A percentile compares a stretch with the other conserved stretches of the same genome.
Evolutionary conservation across 1,140 invertebrate genomes (phyloP).

Genomic region (Eriocheir sinensis): DNA sequence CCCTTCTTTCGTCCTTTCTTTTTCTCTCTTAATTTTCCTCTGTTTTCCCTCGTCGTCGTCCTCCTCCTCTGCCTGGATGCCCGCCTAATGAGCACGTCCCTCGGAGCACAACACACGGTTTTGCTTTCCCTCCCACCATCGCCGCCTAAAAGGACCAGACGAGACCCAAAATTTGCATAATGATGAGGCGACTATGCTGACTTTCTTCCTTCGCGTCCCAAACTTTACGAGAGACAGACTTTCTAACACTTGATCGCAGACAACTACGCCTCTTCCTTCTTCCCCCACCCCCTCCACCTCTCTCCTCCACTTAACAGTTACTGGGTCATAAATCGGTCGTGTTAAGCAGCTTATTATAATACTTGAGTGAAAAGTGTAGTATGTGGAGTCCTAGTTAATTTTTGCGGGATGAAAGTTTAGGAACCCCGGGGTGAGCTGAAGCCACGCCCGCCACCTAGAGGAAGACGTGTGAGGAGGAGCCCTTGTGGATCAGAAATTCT

Average conservation of each 20-base stretch:
- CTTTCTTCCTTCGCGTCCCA: not conserved
- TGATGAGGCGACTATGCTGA: not conserved
- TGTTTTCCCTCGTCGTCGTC: too few species aligned
- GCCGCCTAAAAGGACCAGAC: not conserved
- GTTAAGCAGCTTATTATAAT: not conserved
- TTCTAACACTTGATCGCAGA: not conserved
- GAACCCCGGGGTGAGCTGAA: not conserved
- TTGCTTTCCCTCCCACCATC: not conserved
- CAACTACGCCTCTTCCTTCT: not conserved
- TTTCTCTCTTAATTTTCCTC: too few species aligned
- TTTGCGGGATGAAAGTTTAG: not conserved
- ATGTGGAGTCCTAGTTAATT: too few species aligned
- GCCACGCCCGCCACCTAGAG: not conserved
- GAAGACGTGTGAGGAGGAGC: not conserved
- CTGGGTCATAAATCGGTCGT: not conserved
- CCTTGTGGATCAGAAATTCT: not conserved
- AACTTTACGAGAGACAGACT: not conserved
- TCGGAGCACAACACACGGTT: not conserved
- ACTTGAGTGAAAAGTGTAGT: not conserved
- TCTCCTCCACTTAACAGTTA: not conserved
- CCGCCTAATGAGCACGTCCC: not conserved
- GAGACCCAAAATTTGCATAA: conserved; percentile 13
- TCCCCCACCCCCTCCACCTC: too few species aligned
- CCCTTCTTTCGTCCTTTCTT: too few species aligned
- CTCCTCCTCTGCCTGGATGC: not conserved